A percentile compares a stretch with the other conserved stretches of the same genome.
These are phyloP conservation scores for Drosophila kuntzei DNA, from an alignment of 2,888 invertebrate genomes.

Conservation along the genomic window DNA sequence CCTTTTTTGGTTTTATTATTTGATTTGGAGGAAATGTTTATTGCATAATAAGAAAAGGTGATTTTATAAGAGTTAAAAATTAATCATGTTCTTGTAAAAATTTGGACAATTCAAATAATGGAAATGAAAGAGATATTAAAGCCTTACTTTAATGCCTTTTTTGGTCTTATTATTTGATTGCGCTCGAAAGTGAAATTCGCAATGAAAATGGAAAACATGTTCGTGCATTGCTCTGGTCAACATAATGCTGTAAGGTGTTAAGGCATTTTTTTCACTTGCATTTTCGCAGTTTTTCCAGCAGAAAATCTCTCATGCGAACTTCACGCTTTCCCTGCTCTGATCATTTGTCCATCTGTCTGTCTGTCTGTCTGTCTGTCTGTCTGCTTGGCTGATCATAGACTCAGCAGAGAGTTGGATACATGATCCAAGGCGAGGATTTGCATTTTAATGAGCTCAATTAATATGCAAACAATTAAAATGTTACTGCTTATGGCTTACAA, in stretches of 20 bases:
- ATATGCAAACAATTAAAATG: conserved; percentile 76
- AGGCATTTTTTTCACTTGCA: conserved; percentile 64
- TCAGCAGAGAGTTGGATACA: conserved; percentile 6
- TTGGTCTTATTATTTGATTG: background rate
- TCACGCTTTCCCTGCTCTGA: conserved; percentile 63
- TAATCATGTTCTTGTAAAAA: no score
- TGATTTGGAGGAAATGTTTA: no score
- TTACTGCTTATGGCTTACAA: conserved; percentile 58
- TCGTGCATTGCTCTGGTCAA: conserved; percentile 46
- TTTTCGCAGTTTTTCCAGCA: conserved; percentile 65
- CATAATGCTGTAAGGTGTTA: conserved; percentile 9
- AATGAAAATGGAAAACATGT: conserved; percentile 40
- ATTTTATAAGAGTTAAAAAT: no score
- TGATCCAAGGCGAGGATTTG: conserved; percentile 57
- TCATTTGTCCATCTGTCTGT: conserved; percentile 4
- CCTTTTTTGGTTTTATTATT: no score
- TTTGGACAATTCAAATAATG: no score
- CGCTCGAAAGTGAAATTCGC: conserved; percentile 63
- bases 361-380: conserved; percentile 6
- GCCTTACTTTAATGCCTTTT: no score
- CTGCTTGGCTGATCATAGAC: conserved; percentile 30
- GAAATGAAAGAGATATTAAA: no score
- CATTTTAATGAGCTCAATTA: conserved; percentile 72
- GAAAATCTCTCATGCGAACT: conserved; percentile 63
- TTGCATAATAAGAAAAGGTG: no score